Evolutionary conservation across 1,140 invertebrate species (phyloP), one percentile per base, ranked within the genome.

Genomic region (Aphelinus atriplicis): DNA sequence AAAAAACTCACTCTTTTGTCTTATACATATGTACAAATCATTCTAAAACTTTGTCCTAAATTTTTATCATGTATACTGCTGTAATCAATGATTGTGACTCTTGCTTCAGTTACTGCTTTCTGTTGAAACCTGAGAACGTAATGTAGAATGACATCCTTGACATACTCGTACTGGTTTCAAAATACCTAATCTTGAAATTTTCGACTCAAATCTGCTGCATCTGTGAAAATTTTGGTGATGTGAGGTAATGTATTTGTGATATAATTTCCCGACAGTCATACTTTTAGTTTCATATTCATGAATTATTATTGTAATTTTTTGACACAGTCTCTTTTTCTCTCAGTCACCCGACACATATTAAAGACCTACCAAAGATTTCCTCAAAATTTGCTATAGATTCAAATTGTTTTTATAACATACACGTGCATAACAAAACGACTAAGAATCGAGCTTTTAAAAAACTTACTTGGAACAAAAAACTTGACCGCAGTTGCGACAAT

Each of bases 401-500:
- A 9, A 6, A 6, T 53, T 53, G 4, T 53, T 53, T 53, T 53
- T 53, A 53, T 53, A 9, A 53, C 9, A 53, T 9, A 53, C 51
- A 6, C 51, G 51, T 26, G 26, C 26, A 26, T 26, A 26, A 26
- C 26, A 26, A 26, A 53, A 53, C 51, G 9, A 53, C 51, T 53
- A 53, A 53, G 51, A 53, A 53, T 26, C 3, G 57, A 60, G 7
- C 5, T 7, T 60, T 10, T 26, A 50, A 50, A 26, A 51, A 47
- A 64, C 65, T 86, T 87, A 94, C 93, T 94, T 97, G 7, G 96
- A 96, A 89, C 98, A 99, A 88, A 98, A 99, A 47, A 99, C 93
- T 83, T 95, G 93, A 53, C 97, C 97, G 89, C 98, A 99, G 87
- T 98, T 98, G 53, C 97, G 91, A 87, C 98, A 99, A 89, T 99